Percentiles rank a stretch among this genome's conserved stretches.
phyloP scores from a whole-genome alignment of 2,888 invertebrate genomes.

The Phragmatobia fuliginosa region DNA sequence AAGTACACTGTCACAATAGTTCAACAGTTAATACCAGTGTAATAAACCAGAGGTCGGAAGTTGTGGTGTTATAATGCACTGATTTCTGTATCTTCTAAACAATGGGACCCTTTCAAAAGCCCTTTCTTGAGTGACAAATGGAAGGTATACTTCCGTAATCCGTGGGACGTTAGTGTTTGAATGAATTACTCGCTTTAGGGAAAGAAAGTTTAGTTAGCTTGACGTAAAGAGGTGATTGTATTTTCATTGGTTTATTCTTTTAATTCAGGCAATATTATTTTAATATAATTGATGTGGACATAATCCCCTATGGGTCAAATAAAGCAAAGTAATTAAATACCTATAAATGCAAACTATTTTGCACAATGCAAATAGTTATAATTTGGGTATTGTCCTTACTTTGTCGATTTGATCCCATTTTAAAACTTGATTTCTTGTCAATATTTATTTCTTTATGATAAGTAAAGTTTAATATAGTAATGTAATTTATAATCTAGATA shows the following conservation, averaged over 20 bases:
- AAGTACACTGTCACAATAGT: constrained; percentile 45
- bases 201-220: constrained; percentile 21
- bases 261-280: not conserved
- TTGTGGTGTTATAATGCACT: constrained; percentile 59
- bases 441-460: no score
- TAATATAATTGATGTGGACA: no score
- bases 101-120: constrained; percentile 70
- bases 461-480: no score
- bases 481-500: no score
- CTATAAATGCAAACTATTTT: no score
- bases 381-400: no score
- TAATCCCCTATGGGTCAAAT: no score
- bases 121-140: constrained; percentile 82
- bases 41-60: constrained; percentile 29
- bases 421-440: no score
- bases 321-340: no score
- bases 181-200: constrained; percentile 40
- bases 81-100: constrained; percentile 74
- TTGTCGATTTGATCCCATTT: no score
- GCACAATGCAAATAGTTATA: no score
- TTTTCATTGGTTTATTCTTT: not conserved
- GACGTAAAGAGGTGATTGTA: not conserved
- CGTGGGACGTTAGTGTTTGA: constrained; percentile 58
- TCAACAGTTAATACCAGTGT: constrained; percentile 29
- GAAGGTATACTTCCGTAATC: constrained; percentile 77